These are phyloP conservation scores for Hycleus phaleratus DNA, from an alignment of 1,140 invertebrate genomes.

Conservation along the genomic window DNA sequence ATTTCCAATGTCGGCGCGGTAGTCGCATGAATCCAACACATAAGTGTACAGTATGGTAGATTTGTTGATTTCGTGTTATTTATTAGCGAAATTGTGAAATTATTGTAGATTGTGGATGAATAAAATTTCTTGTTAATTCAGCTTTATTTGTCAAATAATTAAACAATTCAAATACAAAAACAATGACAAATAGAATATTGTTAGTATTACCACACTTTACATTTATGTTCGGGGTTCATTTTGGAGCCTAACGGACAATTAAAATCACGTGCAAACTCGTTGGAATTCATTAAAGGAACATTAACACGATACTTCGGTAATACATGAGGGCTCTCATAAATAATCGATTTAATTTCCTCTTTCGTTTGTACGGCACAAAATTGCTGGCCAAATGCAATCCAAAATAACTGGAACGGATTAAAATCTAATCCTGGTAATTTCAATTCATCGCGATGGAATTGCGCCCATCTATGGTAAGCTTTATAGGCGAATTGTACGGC, in stretches of 20 bases:
- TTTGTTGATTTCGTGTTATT: no score
- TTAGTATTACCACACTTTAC: constrained; percentile 18
- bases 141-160: no score
- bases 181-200: no score
- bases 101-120: neutral
- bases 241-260: constrained; percentile 15
- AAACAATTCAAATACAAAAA: no score
- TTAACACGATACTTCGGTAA: constrained; percentile 51
- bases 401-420: constrained; percentile 51
- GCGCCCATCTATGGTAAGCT: constrained; percentile 51
- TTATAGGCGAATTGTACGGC: constrained; percentile 60
- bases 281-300: constrained; percentile 30
- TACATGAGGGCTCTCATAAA: constrained; percentile 43
- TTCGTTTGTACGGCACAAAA: constrained; percentile 49
- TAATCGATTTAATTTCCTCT: constrained; percentile 39
- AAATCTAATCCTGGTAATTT: constrained; percentile 46
- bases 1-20: constrained; percentile 20
- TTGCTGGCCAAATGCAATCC: constrained; percentile 49
- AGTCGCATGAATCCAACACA: constrained; percentile 21
- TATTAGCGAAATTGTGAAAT: no score
- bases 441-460: constrained; percentile 36
- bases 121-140: neutral
- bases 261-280: constrained; percentile 20
- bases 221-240: constrained; percentile 23
- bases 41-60: constrained; percentile 22